A percentile compares a stretch with the other conserved stretches of the same genome.
phyloP scores from a whole-genome alignment of 37 sponge, comb jelly and placozoan genomes.

The Diacarnus erythraeanus region DNA sequence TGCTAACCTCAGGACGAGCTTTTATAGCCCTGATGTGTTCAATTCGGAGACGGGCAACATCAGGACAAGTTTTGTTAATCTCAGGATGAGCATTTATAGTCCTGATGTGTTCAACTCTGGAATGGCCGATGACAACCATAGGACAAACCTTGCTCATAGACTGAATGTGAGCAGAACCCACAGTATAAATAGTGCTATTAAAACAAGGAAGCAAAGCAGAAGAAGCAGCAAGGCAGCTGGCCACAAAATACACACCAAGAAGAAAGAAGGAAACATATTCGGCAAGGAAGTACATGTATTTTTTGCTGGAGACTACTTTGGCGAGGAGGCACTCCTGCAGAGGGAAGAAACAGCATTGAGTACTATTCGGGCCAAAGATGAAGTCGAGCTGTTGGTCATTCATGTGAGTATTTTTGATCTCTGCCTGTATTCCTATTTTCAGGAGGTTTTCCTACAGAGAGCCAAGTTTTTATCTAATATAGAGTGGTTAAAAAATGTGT shows the following conservation, averaged over 20 bases:
- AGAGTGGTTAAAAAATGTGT: background rate
- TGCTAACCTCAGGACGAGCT: too few species aligned
- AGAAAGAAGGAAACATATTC: background rate
- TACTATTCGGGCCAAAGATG: background rate
- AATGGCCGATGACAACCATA: too few species aligned
- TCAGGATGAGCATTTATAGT: too few species aligned
- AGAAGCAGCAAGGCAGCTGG: background rate
- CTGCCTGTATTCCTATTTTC: background rate
- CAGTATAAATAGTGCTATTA: background rate
- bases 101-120: too few species aligned
- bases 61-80: too few species aligned
- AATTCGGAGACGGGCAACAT: too few species aligned
- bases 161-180: background rate
- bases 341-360: background rate
- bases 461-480: constrained; percentile 2
- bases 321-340: constrained; percentile 8
- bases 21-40: too few species aligned
- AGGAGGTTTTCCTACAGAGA: background rate
- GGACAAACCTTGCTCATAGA: too few species aligned
- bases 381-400: constrained; percentile 13
- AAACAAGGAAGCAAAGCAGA: background rate
- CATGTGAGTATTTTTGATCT: background rate
- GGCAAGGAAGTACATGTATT: constrained; percentile 2
- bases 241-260: background rate
- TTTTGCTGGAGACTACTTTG: constrained; percentile 20